phyloP scores from a whole-genome alignment of 2,888 invertebrate genomes.

The Archips xylosteana region DNA sequence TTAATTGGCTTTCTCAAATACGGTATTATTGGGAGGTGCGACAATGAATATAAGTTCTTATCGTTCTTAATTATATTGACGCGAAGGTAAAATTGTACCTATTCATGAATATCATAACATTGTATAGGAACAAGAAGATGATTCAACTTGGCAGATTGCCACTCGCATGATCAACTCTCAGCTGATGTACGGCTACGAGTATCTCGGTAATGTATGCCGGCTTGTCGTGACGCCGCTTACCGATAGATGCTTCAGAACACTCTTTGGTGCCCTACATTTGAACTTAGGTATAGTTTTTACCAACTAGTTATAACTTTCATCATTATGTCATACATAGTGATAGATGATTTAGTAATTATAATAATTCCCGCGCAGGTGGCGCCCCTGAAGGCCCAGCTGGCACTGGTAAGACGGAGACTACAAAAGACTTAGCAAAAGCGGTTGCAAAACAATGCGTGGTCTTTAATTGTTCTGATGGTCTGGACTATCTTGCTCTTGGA shows the following conservation, averaged over 20 bases:
- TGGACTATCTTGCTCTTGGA: conserved; percentile 97
- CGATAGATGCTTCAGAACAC: conserved; percentile 95
- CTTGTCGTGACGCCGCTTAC: conserved; percentile 97
- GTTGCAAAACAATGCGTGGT: conserved; percentile 98
- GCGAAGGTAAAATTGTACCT: too few species aligned
- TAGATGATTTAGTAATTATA: not conserved
- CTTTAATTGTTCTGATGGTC: conserved; percentile 97
- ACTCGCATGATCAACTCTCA: conserved; percentile 96
- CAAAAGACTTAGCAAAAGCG: conserved; percentile 98
- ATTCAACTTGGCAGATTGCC: conserved; percentile 78
- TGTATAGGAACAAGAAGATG: conserved; percentile 79
- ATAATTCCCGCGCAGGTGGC: conserved; percentile 84
- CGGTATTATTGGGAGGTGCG: conserved; percentile 94
- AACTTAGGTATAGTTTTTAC: conserved; percentile 86
- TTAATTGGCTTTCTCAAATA: conserved; percentile 93
- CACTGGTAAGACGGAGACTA: conserved; percentile 96
- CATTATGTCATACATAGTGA: not conserved
- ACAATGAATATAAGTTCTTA: not conserved
- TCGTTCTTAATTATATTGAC: too few species aligned
- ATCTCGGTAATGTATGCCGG: conserved; percentile 94
- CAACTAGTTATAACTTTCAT: not conserved
- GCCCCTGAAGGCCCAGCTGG: conserved; percentile 94
- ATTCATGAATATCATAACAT: too few species aligned
- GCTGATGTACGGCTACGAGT: conserved; percentile 96
- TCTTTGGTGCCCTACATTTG: conserved; percentile 96